A percentile compares a stretch with the other conserved stretches of the same genome.
These are phyloP conservation scores for Rhabdornis inornatus DNA, from an alignment of 2,113 vertebrate genomes.

Conservation along the genomic window DNA sequence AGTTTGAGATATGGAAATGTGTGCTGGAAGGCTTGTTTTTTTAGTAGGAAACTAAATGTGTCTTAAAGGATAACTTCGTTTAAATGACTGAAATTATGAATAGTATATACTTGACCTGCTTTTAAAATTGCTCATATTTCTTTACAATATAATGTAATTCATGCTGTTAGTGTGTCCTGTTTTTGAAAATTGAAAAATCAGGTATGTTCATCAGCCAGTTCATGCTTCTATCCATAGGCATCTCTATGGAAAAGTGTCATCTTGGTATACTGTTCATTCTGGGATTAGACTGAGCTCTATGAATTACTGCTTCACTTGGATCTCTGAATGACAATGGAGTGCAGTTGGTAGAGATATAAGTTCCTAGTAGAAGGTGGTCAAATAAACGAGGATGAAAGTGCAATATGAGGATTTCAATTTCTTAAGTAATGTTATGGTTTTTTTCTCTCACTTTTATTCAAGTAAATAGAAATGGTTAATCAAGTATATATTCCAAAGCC, in stretches of 20 bases:
- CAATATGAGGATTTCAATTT: neutral
- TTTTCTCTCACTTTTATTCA: neutral
- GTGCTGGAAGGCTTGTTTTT: neutral
- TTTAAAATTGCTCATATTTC: neutral
- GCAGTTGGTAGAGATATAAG: neutral
- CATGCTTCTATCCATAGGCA: neutral
- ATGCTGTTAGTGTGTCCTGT: neutral
- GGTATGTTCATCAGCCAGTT: neutral
- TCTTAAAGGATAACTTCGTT: neutral
- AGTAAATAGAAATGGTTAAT: neutral
- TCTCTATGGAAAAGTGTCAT: neutral
- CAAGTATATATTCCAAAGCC: neutral
- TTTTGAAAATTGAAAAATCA: neutral
- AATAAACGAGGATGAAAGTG: neutral
- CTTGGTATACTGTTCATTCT: neutral
- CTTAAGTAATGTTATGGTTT: neutral
- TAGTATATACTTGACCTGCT: neutral
- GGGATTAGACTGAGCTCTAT: neutral
- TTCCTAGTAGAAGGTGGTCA: neutral
- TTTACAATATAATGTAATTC: neutral
- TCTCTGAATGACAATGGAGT: neutral
- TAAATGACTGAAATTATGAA: constrained; percentile 50
- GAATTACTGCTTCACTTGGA: neutral
- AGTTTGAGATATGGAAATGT: constrained; percentile 25
- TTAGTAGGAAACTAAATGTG: neutral